phyloP scores from a whole-genome alignment of 1,140 invertebrate species.

The Orchesella cincta region DNA sequence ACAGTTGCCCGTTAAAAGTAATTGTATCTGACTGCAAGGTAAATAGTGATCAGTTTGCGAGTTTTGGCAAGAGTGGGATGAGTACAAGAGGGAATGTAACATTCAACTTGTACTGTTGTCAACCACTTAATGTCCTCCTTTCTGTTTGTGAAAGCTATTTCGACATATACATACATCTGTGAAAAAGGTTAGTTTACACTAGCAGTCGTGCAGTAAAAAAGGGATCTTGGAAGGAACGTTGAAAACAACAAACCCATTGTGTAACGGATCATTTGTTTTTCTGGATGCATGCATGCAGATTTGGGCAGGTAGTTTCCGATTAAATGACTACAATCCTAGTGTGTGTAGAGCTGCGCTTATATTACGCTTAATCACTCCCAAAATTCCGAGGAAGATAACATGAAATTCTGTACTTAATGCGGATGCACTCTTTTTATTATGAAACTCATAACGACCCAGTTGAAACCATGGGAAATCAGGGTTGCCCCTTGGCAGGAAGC shows the following conservation, averaged over 20 bases:
- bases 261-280: not conserved
- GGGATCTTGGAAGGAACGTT: not conserved
- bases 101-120: not conserved
- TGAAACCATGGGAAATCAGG: not conserved
- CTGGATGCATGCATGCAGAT: not conserved
- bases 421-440: not conserved
- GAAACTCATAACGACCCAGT: not conserved
- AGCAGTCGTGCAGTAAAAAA: too few species aligned
- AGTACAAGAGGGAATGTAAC: not conserved
- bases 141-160: not conserved
- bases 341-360: too few species aligned
- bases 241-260: not conserved
- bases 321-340: not conserved
- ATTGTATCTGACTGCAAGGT: constrained; percentile 17
- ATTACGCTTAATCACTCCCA: not conserved
- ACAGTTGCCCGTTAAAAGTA: constrained; percentile 4
- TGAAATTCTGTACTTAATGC: too few species aligned
- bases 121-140: not conserved
- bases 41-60: not conserved
- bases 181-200: too few species aligned
- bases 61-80: not conserved
- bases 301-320: not conserved
- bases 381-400: not conserved
- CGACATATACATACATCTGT: too few species aligned
- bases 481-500: not conserved